These are phyloP conservation scores for Pyrrhosoma nymphula DNA, from an alignment of 2,888 invertebrate genomes.

Conservation along the genomic window DNA sequence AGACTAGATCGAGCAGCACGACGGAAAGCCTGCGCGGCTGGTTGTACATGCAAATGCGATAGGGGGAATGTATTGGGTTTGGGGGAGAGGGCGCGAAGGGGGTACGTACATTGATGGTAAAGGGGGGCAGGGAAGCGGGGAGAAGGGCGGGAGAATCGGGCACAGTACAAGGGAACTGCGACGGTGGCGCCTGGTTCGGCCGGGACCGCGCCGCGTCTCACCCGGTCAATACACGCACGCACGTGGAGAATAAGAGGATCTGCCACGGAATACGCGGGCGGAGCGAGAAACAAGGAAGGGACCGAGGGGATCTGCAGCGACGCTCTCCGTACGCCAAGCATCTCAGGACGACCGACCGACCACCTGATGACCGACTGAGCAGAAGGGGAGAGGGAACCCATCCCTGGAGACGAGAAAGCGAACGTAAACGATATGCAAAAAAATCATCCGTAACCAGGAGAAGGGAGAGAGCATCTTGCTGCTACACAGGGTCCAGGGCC, in stretches of 20 bases:
- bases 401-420: background rate
- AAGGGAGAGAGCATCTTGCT: background rate
- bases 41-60: constrained; percentile 23
- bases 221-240: background rate
- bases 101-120: background rate
- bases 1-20: background rate
- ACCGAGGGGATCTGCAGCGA: background rate
- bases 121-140: background rate
- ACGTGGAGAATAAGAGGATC: background rate
- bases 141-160: background rate
- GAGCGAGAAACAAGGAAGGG: background rate
- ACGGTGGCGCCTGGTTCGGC: background rate
- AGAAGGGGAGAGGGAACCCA: background rate
- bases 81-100: background rate
- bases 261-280: background rate
- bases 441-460: background rate
- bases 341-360: background rate
- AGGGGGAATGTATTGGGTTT: background rate
- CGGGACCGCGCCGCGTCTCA: background rate
- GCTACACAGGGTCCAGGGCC: background rate
- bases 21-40: background rate
- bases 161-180: background rate
- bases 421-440: background rate
- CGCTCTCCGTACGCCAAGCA: background rate
- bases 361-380: background rate